A percentile compares a stretch with the other conserved stretches of the same genome.
These are phyloP conservation scores for Euwallacea similis DNA, from an alignment of 1,140 invertebrate genomes.

Conservation along the genomic window DNA sequence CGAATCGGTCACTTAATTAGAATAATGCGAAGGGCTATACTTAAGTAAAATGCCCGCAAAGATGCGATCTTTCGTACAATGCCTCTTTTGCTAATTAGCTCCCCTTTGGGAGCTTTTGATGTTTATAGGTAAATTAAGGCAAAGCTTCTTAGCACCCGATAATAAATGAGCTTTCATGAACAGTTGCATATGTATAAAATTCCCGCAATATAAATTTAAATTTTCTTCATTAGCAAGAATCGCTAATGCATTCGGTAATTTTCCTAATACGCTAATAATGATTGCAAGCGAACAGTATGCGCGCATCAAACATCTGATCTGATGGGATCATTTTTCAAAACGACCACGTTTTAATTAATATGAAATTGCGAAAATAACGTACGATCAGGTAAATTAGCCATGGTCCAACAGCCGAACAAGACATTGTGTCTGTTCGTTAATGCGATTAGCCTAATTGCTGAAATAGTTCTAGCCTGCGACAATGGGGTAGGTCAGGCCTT, in stretches of 20 bases:
- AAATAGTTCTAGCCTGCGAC: neutral
- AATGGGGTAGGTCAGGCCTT: slow-evolving; percentile 14
- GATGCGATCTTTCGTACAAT: neutral
- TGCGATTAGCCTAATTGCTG: too few species aligned
- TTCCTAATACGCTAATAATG: slow-evolving; percentile 17
- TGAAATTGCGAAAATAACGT: slow-evolving; percentile 3
- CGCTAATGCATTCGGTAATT: slow-evolving; percentile 12
- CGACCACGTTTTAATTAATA: slow-evolving; percentile 1
- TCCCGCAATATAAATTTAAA: slow-evolving; percentile 19
- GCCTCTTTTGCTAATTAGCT: too few species aligned
- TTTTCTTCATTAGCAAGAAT: slow-evolving; percentile 14
- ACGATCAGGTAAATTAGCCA: neutral
- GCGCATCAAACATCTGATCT: slow-evolving; percentile 10
- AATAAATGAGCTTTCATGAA: slow-evolving; percentile 9
- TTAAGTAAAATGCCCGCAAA: slow-evolving; percentile 10
- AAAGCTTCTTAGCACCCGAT: neutral
- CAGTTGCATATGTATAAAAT: slow-evolving; percentile 13
- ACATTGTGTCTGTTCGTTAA: too few species aligned
- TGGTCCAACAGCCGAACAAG: too few species aligned
- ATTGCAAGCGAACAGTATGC: slow-evolving; percentile 9
- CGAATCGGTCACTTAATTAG: slow-evolving; percentile 30
- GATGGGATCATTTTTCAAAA: slow-evolving; percentile 18
- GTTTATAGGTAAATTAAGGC: neutral
- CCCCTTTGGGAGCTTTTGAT: too few species aligned
- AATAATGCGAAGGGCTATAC: slow-evolving; percentile 27